Conservation (phyloP, 2,888 invertebrate genomes). For the Mesorhabditis sp. region DNA sequence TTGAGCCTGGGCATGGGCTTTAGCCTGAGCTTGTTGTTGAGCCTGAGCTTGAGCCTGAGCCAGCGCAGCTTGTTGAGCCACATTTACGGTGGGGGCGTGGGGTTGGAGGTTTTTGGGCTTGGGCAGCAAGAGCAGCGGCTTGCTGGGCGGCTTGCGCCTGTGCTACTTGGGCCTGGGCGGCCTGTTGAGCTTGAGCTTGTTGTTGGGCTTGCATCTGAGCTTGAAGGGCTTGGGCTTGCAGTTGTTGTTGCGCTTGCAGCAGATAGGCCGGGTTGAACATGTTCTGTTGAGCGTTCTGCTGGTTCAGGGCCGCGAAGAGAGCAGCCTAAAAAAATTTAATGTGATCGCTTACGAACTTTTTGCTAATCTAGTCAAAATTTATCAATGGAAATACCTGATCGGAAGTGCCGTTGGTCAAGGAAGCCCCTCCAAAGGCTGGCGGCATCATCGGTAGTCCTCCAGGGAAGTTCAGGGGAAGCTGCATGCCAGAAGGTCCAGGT, state of each 20-base stretch:
- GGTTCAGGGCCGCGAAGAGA: neutral
- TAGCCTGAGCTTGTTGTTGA: conserved; percentile 14
- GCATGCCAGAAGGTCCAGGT: neutral
- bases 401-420: conserved; percentile 1
- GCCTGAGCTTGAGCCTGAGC: conserved; percentile 10
- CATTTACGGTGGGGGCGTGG: too few species aligned
- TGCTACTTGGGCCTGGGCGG: neutral
- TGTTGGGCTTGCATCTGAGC: conserved; percentile 10
- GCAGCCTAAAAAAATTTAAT: neutral
- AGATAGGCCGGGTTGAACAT: too few species aligned
- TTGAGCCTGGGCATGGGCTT: conserved; percentile 9
- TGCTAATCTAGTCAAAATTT: too few species aligned
- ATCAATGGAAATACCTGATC: neutral
- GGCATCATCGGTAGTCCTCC: neutral
- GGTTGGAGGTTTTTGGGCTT: too few species aligned
- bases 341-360: too few species aligned
- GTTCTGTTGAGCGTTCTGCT: too few species aligned
- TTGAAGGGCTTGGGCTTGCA: conserved; percentile 2
- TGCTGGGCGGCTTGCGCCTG: neutral
- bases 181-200: conserved; percentile 15
- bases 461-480: neutral
- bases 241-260: conserved; percentile 15
- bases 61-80: conserved; percentile 6
- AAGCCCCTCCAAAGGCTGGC: neutral
- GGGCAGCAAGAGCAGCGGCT: too few species aligned